These are phyloP conservation scores for Orussus abietinus DNA, from an alignment of 1,140 invertebrate genomes.

Conservation along the genomic window DNA sequence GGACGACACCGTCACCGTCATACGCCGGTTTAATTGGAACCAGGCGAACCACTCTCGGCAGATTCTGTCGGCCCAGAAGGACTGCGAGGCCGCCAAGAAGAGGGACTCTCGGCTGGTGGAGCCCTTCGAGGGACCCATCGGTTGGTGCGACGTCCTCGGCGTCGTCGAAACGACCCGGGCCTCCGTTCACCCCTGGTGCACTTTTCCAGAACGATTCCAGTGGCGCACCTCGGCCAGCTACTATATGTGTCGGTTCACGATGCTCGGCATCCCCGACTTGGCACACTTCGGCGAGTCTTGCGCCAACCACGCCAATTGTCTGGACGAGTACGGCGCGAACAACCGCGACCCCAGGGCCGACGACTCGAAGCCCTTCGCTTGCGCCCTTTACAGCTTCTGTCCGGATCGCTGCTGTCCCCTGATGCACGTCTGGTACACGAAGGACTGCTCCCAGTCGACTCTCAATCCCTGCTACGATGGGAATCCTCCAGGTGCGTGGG, in stretches of 20 bases:
- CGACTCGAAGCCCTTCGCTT: constrained; percentile 56
- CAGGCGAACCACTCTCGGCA: constrained; percentile 32
- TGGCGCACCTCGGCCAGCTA: constrained; percentile 62
- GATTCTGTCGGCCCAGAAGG: constrained; percentile 45
- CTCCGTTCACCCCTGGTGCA: not conserved
- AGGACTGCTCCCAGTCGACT: constrained; percentile 40
- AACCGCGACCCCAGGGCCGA: constrained; percentile 56
- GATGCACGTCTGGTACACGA: constrained; percentile 44
- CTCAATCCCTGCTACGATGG: constrained; percentile 50
- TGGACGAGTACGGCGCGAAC: constrained; percentile 38
- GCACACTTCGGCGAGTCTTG: constrained; percentile 55
- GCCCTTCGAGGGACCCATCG: constrained; percentile 57
- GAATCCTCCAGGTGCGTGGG: constrained; percentile 29
- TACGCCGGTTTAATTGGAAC: constrained; percentile 50
- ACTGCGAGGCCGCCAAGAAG: constrained; percentile 49
- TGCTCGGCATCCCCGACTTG: constrained; percentile 54
- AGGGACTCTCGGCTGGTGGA: constrained; percentile 46
- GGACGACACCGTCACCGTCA: constrained; percentile 53
- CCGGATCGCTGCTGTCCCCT: constrained; percentile 61
- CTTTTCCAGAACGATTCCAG: constrained; percentile 53
- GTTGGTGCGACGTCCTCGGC: constrained; percentile 17
- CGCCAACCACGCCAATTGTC: constrained; percentile 61
- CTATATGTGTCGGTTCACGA: constrained; percentile 66
- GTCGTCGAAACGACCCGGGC: no score
- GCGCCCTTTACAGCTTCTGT: constrained; percentile 64